Evolutionary conservation across 2,797 vertebrate genomes (phyloP).

Genomic region (Petrocephalus sullivani): DNA sequence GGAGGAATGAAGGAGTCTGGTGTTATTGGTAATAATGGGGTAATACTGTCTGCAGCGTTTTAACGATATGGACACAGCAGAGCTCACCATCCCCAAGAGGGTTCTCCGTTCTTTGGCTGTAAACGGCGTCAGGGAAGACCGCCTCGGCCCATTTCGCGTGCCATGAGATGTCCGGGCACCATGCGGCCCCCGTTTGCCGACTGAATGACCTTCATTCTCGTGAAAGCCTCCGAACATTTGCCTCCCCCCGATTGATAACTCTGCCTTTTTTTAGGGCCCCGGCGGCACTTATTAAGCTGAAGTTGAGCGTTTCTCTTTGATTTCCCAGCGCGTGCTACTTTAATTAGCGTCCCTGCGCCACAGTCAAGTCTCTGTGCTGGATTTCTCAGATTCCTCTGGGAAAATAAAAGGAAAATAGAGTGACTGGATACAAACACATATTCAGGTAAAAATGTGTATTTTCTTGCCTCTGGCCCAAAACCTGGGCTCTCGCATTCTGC

Average conservation of each 20-base stretch:
- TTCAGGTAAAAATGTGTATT: background rate
- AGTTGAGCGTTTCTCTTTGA: constrained; percentile 10
- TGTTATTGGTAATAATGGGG: constrained; percentile 66
- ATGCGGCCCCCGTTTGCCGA: constrained; percentile 31
- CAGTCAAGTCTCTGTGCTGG: background rate
- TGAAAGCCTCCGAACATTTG: constrained; percentile 30
- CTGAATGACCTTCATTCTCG: constrained; percentile 33
- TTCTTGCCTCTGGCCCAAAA: background rate
- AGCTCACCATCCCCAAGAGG: constrained; percentile 47
- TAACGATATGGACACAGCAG: constrained; percentile 57
- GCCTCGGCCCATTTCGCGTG: constrained; percentile 19
- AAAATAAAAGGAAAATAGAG: background rate
- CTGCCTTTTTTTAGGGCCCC: constrained; percentile 23
- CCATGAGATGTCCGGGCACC: background rate
- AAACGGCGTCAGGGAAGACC: constrained; percentile 47
- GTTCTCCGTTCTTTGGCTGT: constrained; percentile 42
- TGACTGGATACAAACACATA: background rate
- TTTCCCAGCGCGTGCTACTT: background rate
- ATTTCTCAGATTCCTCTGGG: constrained; percentile 6
- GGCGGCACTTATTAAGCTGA: constrained; percentile 28
- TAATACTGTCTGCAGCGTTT: constrained; percentile 56
- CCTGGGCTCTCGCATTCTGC: background rate
- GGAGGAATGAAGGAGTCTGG: constrained; percentile 51
- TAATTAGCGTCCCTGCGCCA: constrained; percentile 10
- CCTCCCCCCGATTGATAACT: constrained; percentile 20